These are phyloP conservation scores for Mungos mungo DNA, from an alignment of 2,113 vertebrate species.

Conservation along the genomic window DNA sequence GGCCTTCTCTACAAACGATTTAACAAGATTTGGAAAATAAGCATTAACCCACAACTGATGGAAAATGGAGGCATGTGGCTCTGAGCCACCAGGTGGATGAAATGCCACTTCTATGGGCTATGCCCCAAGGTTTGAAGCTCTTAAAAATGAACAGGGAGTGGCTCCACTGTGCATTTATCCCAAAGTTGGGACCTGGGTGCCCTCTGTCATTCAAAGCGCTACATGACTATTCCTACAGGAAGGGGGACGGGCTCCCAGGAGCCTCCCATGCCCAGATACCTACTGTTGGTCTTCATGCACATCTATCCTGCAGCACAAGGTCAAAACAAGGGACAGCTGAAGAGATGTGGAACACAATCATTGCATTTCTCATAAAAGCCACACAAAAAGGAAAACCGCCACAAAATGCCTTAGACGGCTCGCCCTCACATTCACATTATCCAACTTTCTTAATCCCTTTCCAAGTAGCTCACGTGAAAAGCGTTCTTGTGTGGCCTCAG, in stretches of 20 bases:
- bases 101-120: not conserved
- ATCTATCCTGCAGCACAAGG: conserved; percentile 87
- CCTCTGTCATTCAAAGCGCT: conserved; percentile 41
- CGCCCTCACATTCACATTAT: not conserved
- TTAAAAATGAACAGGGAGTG: conserved; percentile 64
- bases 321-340: conserved; percentile 86
- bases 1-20: not conserved
- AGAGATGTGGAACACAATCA: conserved; percentile 75
- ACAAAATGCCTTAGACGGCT: not conserved
- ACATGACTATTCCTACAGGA: conserved; percentile 43
- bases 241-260: conserved; percentile 57
- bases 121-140: conserved; percentile 77
- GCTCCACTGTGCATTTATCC: conserved; percentile 53
- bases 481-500: accelerated
- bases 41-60: not conserved
- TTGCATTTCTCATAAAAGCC: not conserved
- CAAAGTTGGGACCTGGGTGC: conserved; percentile 27
- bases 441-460: not conserved
- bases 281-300: conserved; percentile 86
- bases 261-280: conserved; percentile 82
- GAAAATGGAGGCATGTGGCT: not conserved
- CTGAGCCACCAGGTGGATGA: not conserved
- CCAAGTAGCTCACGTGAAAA: not conserved
- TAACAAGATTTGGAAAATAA: not conserved
- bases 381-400: not conserved